A percentile compares a stretch with the other conserved stretches of the same genome.
These are phyloP conservation scores for Cricetomys ansorgei DNA, from an alignment of 2,113 vertebrate genomes.

Conservation along the genomic window DNA sequence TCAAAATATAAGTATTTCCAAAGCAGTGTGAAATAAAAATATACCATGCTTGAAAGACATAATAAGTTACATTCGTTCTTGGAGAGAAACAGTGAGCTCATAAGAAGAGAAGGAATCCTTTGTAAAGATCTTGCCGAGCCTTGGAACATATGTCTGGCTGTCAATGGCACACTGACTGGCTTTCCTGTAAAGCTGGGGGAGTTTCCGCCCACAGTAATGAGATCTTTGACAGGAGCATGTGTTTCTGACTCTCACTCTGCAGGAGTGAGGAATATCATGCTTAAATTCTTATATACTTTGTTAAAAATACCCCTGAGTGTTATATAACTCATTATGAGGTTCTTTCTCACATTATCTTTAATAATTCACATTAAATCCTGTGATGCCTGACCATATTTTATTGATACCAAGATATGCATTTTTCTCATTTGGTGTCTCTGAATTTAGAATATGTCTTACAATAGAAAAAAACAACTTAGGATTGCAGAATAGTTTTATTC, in stretches of 20 bases:
- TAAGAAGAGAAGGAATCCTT: constrained; percentile 28
- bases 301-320: constrained; percentile 23
- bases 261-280: background rate
- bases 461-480: background rate
- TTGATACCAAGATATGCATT: background rate
- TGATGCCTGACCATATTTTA: background rate
- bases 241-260: background rate
- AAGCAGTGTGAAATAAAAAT: constrained; percentile 53
- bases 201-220: background rate
- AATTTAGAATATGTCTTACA: background rate
- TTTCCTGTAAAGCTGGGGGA: background rate
- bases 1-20: constrained; percentile 46
- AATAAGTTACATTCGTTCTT: constrained; percentile 13
- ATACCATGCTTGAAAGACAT: background rate
- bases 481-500: no score
- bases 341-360: background rate
- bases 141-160: constrained; percentile 24
- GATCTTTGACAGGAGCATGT: constrained; percentile 16
- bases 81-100: constrained; percentile 11
- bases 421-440: constrained; percentile 16
- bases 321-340: constrained; percentile 6
- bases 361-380: constrained; percentile 20
- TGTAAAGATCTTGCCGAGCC: background rate
- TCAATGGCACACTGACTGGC: background rate
- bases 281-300: background rate